Evolutionary conservation across 2,888 invertebrate species (phyloP), one percentile per base, ranked within the genome.

Genomic region (Papilio demoleus): DNA sequence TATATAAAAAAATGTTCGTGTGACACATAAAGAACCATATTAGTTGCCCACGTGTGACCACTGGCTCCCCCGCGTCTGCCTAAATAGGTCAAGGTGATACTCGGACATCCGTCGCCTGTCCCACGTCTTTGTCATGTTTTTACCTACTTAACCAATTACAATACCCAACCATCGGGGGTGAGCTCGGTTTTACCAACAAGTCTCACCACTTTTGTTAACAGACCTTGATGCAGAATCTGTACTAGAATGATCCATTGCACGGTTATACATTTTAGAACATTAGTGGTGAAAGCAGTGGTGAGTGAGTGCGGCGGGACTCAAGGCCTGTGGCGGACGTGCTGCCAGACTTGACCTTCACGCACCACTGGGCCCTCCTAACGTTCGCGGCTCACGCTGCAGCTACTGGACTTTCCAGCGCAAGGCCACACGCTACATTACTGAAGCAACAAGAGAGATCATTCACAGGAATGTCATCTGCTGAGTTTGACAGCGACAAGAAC

Each of bases 311-410:
- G 72, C 74, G 75, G 74, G 72, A 72, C 72, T 47, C 36, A 47
- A 50, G 63, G 63, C 22, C 61, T 24, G 14, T 27, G 59, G 19
- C 60, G 22, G 5, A 31, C 27, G 24, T 61, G 70, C 70, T 71
- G 80, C n/a, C n/a, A 79, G 81, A 80, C 76, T 31, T 59, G 74
- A 79, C 84, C 83, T 86, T 84, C 84, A 85, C 82, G 85, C 75
- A 77, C 76, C 78, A 72, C 64, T 74, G 77, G 76, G 74, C 80
- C 76, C 76, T 77, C 79, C 78, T 59, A 53, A 8, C 45, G 17
- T 3, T 17, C 24, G 27, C 47, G 31, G 31, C 11, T 34, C 19
- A 22, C 59, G 50, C 36, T 24, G 36, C 47, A n/a, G n/a, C n/a
- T n/a, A 47, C 58, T 24, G 59, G 42, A 17, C 61, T 67, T 61